phyloP scores from a whole-genome alignment of 2,888 invertebrate species.

The Mimas tiliae region DNA sequence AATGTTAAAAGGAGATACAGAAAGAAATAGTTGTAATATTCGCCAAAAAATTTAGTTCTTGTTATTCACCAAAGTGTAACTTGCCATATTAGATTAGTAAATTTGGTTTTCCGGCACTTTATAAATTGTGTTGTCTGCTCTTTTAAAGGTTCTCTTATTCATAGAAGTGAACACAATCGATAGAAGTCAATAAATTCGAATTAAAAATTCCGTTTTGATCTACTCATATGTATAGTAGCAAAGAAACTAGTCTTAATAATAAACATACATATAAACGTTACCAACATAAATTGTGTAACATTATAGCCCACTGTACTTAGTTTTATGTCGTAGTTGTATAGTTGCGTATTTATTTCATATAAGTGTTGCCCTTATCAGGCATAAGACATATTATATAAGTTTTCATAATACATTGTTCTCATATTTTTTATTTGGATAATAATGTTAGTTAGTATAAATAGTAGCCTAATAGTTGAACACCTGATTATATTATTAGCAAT shows the following conservation, averaged over 20 bases:
- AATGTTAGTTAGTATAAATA: neutral
- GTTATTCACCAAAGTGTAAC: constrained; percentile 80
- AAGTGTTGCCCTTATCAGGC: constrained; percentile 9
- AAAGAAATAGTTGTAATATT: constrained; percentile 48
- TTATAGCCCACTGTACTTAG: constrained; percentile 22
- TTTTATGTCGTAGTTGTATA: constrained; percentile 2
- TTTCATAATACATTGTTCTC: neutral
- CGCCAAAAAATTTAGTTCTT: constrained; percentile 57
- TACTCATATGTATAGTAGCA: constrained; percentile 26
- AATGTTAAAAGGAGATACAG: constrained; percentile 39
- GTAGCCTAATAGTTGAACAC: neutral
- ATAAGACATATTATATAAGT: constrained; percentile 5
- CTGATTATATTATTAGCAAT: neutral
- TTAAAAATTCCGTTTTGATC: constrained; percentile 12
- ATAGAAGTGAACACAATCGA: neutral
- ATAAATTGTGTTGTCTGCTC: constrained; percentile 7
- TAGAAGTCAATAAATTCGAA: neutral
- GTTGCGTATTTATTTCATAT: constrained; percentile 15
- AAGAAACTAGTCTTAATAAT: constrained; percentile 24
- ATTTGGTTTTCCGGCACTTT: constrained; percentile 43
- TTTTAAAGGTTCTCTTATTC: neutral
- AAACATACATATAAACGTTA: constrained; percentile 31
- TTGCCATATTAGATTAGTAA: constrained; percentile 80
- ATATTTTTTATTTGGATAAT: neutral
- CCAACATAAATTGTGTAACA: constrained; percentile 31